These are phyloP conservation scores for Saguinus midas DNA, from an alignment of 2,113 vertebrate genomes.

Conservation along the genomic window DNA sequence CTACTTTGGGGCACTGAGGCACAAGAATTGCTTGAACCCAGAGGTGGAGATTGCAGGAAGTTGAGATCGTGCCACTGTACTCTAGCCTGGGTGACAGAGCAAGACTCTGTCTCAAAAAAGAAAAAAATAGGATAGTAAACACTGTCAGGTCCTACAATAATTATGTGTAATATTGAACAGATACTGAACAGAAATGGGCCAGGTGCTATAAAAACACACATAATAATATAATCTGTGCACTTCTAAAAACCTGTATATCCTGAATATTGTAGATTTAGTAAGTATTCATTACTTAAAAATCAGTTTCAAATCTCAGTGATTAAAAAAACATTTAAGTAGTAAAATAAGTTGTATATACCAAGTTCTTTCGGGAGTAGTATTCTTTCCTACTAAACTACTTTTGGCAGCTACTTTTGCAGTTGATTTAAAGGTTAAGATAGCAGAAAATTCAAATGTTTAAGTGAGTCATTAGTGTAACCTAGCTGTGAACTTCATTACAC, in stretches of 20 bases:
- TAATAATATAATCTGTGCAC: not conserved
- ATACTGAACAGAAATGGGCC: not conserved
- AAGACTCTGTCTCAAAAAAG: not conserved
- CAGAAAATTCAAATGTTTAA: constrained; percentile 57
- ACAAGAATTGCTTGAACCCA: too few relatives aligned
- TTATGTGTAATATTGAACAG: not conserved
- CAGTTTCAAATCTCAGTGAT: constrained; percentile 59
- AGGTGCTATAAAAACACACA: not conserved
- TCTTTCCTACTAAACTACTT: constrained; percentile 53
- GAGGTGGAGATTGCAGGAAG: too few relatives aligned
- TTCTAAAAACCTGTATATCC: not conserved
- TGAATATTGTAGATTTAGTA: constrained; percentile 9
- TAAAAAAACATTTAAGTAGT: constrained; percentile 52
- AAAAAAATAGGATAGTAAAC: not conserved
- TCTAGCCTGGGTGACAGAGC: too few relatives aligned
- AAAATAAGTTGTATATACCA: constrained; percentile 47
- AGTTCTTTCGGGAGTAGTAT: constrained; percentile 52
- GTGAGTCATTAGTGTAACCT: constrained; percentile 39
- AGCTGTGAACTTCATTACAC: constrained; percentile 49
- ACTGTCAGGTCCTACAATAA: not conserved
- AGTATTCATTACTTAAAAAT: constrained; percentile 58
- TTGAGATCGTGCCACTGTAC: too few relatives aligned
- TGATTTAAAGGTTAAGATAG: constrained; percentile 67
- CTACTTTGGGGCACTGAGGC: too few relatives aligned
- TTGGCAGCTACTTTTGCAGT: constrained; percentile 58